Evolutionary conservation across 2,113 vertebrate species (phyloP).

Genomic region (Cebus imitator): DNA sequence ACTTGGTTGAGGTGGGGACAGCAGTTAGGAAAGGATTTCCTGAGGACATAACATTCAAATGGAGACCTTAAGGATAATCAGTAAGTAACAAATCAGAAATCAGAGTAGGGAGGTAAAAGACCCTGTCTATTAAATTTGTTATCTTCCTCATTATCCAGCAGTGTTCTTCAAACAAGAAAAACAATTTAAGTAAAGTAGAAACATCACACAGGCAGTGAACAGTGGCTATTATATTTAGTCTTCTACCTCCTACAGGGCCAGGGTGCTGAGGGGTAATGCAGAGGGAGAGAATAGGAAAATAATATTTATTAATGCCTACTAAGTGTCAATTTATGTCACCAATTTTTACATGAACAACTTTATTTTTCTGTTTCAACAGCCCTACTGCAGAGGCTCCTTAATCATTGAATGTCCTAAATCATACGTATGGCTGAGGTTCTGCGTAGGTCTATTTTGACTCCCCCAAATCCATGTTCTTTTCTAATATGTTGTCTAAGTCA

Average conservation of each 20-base stretch:
- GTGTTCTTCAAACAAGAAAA: background rate
- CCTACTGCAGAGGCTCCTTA: background rate
- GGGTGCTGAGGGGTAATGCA: background rate
- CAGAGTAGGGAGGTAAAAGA: background rate
- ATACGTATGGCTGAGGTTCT: background rate
- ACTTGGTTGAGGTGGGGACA: accelerated
- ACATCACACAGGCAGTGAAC: background rate
- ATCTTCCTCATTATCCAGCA: background rate
- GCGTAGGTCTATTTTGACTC: background rate
- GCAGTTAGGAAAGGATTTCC: background rate
- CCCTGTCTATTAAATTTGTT: background rate
- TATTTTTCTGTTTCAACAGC: background rate
- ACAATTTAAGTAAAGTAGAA: background rate
- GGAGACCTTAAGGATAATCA: background rate
- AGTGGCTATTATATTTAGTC: background rate
- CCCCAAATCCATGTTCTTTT: background rate
- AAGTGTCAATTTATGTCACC: background rate
- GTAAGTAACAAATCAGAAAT: background rate
- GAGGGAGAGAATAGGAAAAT: background rate
- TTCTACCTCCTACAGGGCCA: background rate
- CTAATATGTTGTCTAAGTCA: background rate
- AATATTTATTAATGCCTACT: background rate
- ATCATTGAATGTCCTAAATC: constrained; percentile 23
- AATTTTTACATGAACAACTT: constrained; percentile 12
- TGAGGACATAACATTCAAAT: background rate